These are phyloP conservation scores for Ceratosolen solmsi DNA, from an alignment of 1,140 invertebrate genomes.

Conservation along the genomic window DNA sequence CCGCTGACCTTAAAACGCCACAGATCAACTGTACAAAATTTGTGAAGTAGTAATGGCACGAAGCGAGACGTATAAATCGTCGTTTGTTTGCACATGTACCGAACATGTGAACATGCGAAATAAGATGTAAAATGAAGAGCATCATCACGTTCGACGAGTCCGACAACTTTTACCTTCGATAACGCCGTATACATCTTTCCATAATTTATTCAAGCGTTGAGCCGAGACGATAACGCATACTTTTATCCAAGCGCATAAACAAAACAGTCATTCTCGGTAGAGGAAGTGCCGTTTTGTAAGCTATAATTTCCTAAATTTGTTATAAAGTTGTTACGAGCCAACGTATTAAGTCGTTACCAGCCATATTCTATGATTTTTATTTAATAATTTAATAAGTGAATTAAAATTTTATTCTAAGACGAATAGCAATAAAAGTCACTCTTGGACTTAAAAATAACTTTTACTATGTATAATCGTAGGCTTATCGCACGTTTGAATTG, in stretches of 20 bases:
- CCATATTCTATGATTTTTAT: background rate
- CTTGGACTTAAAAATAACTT: background rate
- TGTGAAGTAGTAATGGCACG: background rate
- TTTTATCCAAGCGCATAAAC: background rate
- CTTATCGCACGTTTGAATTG: too few species aligned
- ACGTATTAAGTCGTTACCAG: background rate
- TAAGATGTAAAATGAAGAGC: slow-evolving; percentile 39
- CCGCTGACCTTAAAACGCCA: too few species aligned
- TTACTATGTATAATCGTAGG: too few species aligned
- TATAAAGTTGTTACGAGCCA: background rate
- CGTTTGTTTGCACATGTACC: background rate
- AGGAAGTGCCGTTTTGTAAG: background rate
- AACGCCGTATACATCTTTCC: background rate
- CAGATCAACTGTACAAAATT: slow-evolving; percentile 13
- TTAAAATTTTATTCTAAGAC: too few species aligned
- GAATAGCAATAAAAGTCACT: too few species aligned
- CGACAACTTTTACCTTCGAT: slow-evolving; percentile 47
- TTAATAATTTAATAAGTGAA: background rate
- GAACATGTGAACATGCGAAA: slow-evolving; percentile 9
- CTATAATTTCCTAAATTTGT: slow-evolving; percentile 5
- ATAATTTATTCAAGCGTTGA: background rate
- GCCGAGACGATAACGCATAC: background rate
- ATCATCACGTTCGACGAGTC: slow-evolving; percentile 33
- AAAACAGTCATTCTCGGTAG: background rate
- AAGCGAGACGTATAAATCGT: background rate